Evolutionary conservation across 2,113 vertebrate genomes (phyloP).

Genomic region (Petrocephalus zakoni): DNA sequence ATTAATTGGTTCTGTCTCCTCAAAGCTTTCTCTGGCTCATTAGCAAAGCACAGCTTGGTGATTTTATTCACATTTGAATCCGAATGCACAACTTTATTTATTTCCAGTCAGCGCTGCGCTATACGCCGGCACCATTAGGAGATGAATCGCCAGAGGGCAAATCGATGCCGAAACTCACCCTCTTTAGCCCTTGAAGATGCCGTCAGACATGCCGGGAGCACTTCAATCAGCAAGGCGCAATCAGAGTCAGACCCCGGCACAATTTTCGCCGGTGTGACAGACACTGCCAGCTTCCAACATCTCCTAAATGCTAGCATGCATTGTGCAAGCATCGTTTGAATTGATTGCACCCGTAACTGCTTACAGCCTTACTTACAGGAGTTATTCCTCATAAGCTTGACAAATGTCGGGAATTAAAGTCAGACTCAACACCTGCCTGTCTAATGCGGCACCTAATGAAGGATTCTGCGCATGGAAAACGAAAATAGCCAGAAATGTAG

Average conservation of each 20-base stretch:
- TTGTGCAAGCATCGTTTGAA: not conserved
- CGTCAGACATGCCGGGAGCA: not conserved
- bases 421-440: not conserved
- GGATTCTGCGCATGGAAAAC: not conserved
- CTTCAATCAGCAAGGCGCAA: not conserved
- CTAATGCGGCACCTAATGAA: not conserved
- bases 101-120: constrained; percentile 43
- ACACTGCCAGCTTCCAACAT: not conserved
- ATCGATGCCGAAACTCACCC: not conserved
- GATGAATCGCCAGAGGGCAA: constrained; percentile 23
- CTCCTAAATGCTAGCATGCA: not conserved
- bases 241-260: not conserved
- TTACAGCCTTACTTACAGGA: not conserved
- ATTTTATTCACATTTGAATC: constrained; percentile 64
- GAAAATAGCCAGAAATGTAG: not conserved
- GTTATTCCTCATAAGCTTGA: not conserved
- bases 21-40: constrained; percentile 60
- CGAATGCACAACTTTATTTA: constrained; percentile 60
- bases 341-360: not conserved
- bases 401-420: not conserved
- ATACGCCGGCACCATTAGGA: constrained; percentile 43
- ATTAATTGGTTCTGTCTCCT: constrained; percentile 68
- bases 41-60: constrained; percentile 60
- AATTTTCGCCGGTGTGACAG: not conserved
- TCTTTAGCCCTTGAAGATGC: constrained; percentile 7